Evolutionary conservation across 2,113 vertebrate genomes (phyloP).

Genomic region (Leucopternis melanops): DNA sequence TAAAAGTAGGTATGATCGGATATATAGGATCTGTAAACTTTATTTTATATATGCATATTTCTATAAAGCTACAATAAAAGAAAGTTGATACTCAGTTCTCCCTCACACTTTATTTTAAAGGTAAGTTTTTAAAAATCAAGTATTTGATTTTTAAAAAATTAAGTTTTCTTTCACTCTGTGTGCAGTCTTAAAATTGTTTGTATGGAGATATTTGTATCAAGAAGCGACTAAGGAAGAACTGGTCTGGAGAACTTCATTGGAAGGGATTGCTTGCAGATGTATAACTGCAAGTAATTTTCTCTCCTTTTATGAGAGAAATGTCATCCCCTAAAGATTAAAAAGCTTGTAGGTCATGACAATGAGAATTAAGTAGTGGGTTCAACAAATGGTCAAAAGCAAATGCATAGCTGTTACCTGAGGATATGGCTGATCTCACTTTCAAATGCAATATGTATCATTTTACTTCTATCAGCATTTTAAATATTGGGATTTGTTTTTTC

Average conservation of each 20-base stretch:
- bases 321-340: background rate
- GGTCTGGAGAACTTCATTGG: background rate
- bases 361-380: background rate
- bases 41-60: background rate
- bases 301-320: background rate
- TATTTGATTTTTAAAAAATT: background rate
- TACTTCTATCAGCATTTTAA: background rate
- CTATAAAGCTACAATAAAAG: background rate
- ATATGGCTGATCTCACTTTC: background rate
- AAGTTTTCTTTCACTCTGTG: background rate
- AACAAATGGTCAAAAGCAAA: background rate
- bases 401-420: background rate
- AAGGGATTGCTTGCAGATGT: background rate
- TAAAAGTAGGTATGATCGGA: background rate
- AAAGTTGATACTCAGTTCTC: background rate
- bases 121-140: background rate
- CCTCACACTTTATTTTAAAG: background rate
- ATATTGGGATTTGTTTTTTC: background rate
- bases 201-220: background rate
- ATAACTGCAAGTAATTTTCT: background rate
- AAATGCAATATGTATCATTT: background rate
- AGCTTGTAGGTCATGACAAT: background rate
- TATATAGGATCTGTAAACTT: background rate
- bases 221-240: background rate
- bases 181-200: background rate